Conservation (phyloP, 2,888 invertebrate genomes). For the Hypomecis punctinalis region DNA sequence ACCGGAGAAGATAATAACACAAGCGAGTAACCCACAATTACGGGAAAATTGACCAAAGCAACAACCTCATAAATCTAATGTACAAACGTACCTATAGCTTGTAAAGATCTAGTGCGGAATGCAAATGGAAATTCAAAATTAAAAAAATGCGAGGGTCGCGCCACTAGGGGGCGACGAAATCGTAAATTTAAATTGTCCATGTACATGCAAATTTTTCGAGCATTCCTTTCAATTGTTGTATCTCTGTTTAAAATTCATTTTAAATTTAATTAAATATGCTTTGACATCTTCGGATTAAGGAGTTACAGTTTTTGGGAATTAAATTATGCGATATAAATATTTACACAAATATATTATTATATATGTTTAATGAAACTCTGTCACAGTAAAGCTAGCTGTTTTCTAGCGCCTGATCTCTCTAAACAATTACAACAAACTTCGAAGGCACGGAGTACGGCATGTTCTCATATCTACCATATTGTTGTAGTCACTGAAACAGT, state of each 20-base stretch:
- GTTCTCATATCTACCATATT: constrained; percentile 2
- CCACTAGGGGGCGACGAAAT: constrained; percentile 73
- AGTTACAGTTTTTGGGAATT: constrained; percentile 3
- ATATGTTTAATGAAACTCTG: no score
- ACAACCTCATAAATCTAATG: constrained; percentile 47
- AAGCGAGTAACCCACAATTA: constrained; percentile 18
- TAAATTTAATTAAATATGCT: constrained; percentile 41
- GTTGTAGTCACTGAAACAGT: constrained; percentile 14
- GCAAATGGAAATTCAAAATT: constrained; percentile 84
- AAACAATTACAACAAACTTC: not conserved
- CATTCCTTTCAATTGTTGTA: constrained; percentile 72
- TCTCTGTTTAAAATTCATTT: constrained; percentile 51
- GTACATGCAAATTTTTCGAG: constrained; percentile 80
- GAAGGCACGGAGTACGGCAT: not conserved
- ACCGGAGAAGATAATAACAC: constrained; percentile 34
- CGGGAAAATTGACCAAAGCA: constrained; percentile 11
- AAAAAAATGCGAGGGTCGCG: constrained; percentile 81
- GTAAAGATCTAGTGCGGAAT: constrained; percentile 61
- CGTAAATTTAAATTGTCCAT: constrained; percentile 85
- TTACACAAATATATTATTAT: no score
- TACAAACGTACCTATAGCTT: constrained; percentile 27
- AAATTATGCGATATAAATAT: no score
- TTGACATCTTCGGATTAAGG: constrained; percentile 35
- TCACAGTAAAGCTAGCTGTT: no score
- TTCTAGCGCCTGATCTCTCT: no score